These are phyloP conservation scores for Lamellibrachia luymesi DNA, from an alignment of 1,140 invertebrate genomes.

Conservation along the genomic window DNA sequence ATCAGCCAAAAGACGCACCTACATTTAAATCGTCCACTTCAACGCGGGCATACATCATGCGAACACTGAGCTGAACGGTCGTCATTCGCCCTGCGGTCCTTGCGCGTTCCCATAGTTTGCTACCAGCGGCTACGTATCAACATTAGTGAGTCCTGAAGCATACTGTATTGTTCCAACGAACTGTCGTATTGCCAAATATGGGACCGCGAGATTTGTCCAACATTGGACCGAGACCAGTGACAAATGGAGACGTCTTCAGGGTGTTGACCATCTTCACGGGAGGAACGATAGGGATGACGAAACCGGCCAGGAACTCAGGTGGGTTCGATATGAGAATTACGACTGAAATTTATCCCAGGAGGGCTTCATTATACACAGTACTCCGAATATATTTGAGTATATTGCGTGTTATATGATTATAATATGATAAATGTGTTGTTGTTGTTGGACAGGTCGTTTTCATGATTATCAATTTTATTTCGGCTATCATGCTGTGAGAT, in stretches of 20 bases:
- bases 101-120: neutral
- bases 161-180: neutral
- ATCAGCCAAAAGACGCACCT: neutral
- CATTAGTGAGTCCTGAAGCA: neutral
- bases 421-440: neutral
- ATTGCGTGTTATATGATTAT: neutral
- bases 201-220: neutral
- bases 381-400: neutral
- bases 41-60: neutral
- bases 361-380: too few relatives aligned
- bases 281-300: conserved; percentile 29
- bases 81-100: neutral
- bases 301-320: neutral
- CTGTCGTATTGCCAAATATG: neutral
- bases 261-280: conserved; percentile 27
- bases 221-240: neutral
- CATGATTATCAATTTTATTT: too few relatives aligned
- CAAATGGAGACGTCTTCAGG: neutral
- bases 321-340: neutral
- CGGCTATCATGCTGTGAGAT: neutral
- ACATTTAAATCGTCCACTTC: neutral
- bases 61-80: neutral
- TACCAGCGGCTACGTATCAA: neutral
- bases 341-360: neutral
- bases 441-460: too few relatives aligned